Evolutionary conservation across 2,113 vertebrate genomes (phyloP).

Genomic region (Zeus faber): DNA sequence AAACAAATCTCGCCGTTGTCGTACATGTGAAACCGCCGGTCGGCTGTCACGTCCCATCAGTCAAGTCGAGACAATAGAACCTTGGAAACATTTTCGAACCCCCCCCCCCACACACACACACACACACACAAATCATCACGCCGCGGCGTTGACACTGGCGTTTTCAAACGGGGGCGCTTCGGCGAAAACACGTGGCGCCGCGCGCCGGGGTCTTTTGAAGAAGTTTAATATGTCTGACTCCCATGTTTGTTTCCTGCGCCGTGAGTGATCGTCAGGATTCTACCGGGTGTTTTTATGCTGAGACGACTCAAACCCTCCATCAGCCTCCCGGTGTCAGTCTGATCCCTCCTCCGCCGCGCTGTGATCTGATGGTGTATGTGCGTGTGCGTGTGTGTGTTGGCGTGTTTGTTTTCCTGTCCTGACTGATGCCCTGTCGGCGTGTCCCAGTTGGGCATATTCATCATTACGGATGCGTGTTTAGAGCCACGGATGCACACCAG

Average conservation of each 20-base stretch:
- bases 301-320: constrained; percentile 57
- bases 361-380: constrained; percentile 51
- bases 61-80: too few species aligned
- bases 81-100: too few species aligned
- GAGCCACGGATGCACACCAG: constrained; percentile 66
- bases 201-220: constrained; percentile 39
- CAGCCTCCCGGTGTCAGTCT: constrained; percentile 59
- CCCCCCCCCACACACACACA: too few species aligned
- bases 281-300: constrained; percentile 57
- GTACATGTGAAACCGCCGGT: too few species aligned
- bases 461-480: constrained; percentile 70
- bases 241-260: constrained; percentile 47
- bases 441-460: constrained; percentile 65
- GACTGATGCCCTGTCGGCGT: constrained; percentile 70
- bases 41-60: too few species aligned
- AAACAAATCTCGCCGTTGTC: too few species aligned
- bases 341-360: constrained; percentile 47
- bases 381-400: constrained; percentile 1
- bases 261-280: constrained; percentile 59
- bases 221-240: constrained; percentile 53
- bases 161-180: too few species aligned
- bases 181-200: too few species aligned
- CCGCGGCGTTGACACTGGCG: too few species aligned
- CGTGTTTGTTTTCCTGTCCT: constrained; percentile 53
- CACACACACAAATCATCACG: too few species aligned